Base-by-base conservation (phyloP, 2,797 vertebrate species). In the Gymnopithys bicolor region DNA sequence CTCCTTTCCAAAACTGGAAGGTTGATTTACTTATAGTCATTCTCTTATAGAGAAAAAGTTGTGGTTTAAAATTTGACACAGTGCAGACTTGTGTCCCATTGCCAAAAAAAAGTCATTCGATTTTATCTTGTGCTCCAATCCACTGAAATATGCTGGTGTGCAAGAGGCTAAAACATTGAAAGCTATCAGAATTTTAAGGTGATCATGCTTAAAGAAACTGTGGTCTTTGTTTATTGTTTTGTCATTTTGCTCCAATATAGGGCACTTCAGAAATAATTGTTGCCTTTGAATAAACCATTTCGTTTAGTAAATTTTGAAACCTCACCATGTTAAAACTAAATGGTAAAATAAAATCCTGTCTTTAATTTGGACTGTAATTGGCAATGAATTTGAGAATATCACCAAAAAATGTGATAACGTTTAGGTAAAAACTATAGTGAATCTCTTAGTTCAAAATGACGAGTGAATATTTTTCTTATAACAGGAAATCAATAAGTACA, bases 41-140 rank as follows among this genome's bases (percentile, higher is more conserved):
- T 43, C 17, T 43, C 41, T 43, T 17, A 43, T 43, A 8, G 16
- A 49, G 9, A 59, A 68, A 83, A 88, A 35, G 2, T 6, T 52
- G 3, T 14, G 4, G 22, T 78, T 64, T 33, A 90, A 91, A 90
- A 78, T 75, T 45, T 53, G 16, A 53, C 8, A 63, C 2, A 7
- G 49, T 56, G 17, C 13, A 64, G n/a, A 80, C 52, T 4, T 30
- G 1, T 48, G 21, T 48, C 39, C 1, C 0, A 0, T 19, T 53
- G 28, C 4, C 3, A 64, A 68, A 68, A 56, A 49, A 28, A 25
- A 59, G 14, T 13, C 0, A 33, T 27, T 75, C 1, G 4, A 3
- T 30, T 76, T 52, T 70, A 59, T 3, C 16, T 63, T 24, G 39
- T 5, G 1, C 3, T 68, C 25, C 19, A 52, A 11, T 70, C 23